Evolutionary conservation across 1,140 invertebrate species (phyloP), one percentile per base, ranked within the genome.

Genomic region (Trigoniulus corallinus): DNA sequence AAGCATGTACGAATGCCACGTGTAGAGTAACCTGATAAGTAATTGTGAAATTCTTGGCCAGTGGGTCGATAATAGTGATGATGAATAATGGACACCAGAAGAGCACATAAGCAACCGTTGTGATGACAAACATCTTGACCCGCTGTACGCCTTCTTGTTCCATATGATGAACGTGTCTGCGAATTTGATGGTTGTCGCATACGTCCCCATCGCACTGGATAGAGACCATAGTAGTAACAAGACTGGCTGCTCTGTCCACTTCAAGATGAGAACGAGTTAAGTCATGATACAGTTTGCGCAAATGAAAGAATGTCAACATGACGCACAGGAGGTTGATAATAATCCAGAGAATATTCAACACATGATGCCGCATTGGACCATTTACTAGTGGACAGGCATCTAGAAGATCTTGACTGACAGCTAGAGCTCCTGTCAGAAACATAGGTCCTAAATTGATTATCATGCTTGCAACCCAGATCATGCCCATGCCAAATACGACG

Each of bases 381-480:
- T 69, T 66, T 1, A 85, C 80, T 51, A 89, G 70, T 39, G 49
- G 44, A 44, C 54, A 57, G 3, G 43, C 52, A 7, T 48, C 77
- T 0, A 75, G 76, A n/a, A 73, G 74, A 56, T 84, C 82, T 0
- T 80, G 77, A 57, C 84, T 85, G n/a, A 82, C 83, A 0, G 84
- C 83, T 43, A 88, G 66, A 12, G 84, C 84, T 1, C 84, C 84
- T 48, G 80, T 84, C 55, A 88, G 69, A 67, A 92, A 88, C 3
- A 86, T 91, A 1, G 87, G 86, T 3, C 87, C 87, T 54, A 92
- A 73, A 67, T 92, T 89, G 61, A 91, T 86, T 7, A 86, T 87
- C 58, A 91, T 61, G 50, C 65, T 69, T 13, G 67, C 67, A 66
- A 88, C 88, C 88, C 87, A 91, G 59, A 89, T 88, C 79, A 91